Conservation (phyloP, 2,797 vertebrate species). For the Cyclura pinguis region DNA sequence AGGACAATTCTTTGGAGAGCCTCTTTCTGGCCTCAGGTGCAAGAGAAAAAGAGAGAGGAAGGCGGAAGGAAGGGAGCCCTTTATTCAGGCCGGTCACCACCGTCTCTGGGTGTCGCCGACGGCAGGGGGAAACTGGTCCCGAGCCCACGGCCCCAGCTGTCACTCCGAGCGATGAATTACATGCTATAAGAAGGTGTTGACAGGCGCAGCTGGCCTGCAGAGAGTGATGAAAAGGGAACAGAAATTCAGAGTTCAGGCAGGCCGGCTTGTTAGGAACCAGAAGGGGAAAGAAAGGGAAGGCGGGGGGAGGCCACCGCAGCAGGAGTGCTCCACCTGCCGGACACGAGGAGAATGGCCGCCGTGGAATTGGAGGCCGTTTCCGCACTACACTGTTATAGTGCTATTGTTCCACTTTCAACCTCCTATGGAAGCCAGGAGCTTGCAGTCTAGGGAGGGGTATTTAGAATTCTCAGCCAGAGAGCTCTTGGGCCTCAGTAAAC, state of each 20-base stretch:
- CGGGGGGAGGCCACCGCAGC: constrained; percentile 57
- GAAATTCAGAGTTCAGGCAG: constrained; percentile 91
- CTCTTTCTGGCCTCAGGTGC: constrained; percentile 69
- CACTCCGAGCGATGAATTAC: constrained; percentile 94
- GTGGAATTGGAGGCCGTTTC: not conserved
- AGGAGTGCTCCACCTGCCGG: constrained; percentile 79
- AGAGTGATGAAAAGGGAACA: constrained; percentile 94
- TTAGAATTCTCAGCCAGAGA: no score
- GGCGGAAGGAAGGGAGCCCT: constrained; percentile 73
- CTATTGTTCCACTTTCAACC: no score
- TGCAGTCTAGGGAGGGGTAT: no score
- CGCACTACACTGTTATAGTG: no score
- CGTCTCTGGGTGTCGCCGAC: constrained; percentile 84
- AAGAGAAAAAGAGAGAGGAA: not conserved
- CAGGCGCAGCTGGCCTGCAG: constrained; percentile 98
- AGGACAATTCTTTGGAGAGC: constrained; percentile 64
- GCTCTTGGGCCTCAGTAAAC: no score
- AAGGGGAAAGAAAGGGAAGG: constrained; percentile 28
- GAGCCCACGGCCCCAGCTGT: constrained; percentile 93
- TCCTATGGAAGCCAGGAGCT: no score
- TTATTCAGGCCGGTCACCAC: constrained; percentile 81
- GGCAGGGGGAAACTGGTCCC: constrained; percentile 91
- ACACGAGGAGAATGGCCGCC: constrained; percentile 56
- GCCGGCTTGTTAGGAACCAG: constrained; percentile 83
- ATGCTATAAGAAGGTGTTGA: constrained; percentile 96